Base-by-base conservation (phyloP, 1,140 invertebrate species). In the Agraylea sexmaculata region DNA sequence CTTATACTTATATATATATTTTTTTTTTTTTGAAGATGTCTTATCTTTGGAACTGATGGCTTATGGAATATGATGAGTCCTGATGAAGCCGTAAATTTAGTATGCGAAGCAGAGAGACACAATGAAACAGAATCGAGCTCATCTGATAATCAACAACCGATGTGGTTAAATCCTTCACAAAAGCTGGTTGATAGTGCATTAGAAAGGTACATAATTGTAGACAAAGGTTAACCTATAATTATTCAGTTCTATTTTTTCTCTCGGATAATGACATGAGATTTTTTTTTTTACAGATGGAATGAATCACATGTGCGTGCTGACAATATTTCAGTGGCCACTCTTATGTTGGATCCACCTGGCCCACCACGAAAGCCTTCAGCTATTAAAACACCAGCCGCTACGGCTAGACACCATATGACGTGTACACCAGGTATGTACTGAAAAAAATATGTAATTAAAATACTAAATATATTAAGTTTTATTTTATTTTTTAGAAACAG, bases 1-100 rank as follows among this genome's bases (percentile, higher is more conserved):
- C n/a, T n/a, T n/a, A n/a, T 10, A 10, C 8, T 7, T 10, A 15
- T n/a, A n/a, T n/a, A n/a, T 7, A 7, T 42, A 13, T 20, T 13
- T 11, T 6, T 43, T 34, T 30, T 33, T 19, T 62, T 62, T 49
- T 80, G 75, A 57, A 78, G 85, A 51, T 97, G 91, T 68, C 69
- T 98, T 1, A 86, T 98, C 40, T 83, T 97, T 52, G 94, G 87
- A 40, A 94, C 90, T 1, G 94, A 98, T 66, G 94, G 94, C 3
- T 63, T 97, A 8, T 97, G 90, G 87, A 97, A 98, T 62, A 91
- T 97, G 77, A 60, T 97, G 27, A 79, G 76, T 2, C 71, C 89
- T 0, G 71, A 82, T 51, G 75, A 77, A 49, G 86, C 89, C n/a
- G 87, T 95, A 3, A 71, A 77, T 30, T 74, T 86, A 46, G 90